Conservation (phyloP, 2,888 invertebrate species). For the Drosophila nigritarsus region DNA sequence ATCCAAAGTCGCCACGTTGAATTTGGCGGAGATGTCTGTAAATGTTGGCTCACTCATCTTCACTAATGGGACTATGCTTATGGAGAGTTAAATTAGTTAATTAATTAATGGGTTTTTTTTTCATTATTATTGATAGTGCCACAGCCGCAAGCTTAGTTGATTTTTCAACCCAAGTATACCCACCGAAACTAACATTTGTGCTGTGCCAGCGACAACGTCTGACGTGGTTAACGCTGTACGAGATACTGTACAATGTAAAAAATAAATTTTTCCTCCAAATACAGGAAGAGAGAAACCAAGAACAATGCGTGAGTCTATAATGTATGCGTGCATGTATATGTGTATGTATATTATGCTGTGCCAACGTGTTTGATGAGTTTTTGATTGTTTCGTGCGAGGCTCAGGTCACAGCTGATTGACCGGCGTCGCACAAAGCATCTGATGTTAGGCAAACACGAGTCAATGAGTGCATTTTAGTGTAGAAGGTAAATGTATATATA, state of each 20-base stretch:
- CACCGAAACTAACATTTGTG: slow-evolving; percentile 10
- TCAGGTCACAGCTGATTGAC: neutral
- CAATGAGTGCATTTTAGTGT: neutral
- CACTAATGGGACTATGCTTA: slow-evolving; percentile 29
- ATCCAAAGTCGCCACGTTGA: slow-evolving; percentile 84
- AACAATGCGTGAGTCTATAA: neutral
- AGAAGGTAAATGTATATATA: neutral
- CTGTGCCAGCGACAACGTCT: slow-evolving; percentile 13
- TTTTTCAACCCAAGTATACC: slow-evolving; percentile 41
- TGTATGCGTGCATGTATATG: too few species aligned
- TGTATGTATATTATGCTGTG: neutral
- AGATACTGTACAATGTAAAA: slow-evolving; percentile 6
- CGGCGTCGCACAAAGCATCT: neutral
- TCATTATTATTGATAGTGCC: slow-evolving; percentile 3
- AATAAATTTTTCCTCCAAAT: neutral
- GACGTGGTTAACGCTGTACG: slow-evolving; percentile 33
- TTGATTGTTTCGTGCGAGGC: neutral
- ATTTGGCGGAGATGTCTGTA: slow-evolving; percentile 82
- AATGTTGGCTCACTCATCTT: slow-evolving; percentile 68
- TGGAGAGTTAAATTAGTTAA: neutral
- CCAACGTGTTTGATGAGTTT: neutral
- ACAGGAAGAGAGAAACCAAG: neutral
- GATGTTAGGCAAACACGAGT: neutral
- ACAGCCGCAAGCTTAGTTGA: slow-evolving; percentile 1
- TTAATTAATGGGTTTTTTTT: neutral